phyloP scores from a whole-genome alignment of 2,888 invertebrate species.

The Dioctria linearis region DNA sequence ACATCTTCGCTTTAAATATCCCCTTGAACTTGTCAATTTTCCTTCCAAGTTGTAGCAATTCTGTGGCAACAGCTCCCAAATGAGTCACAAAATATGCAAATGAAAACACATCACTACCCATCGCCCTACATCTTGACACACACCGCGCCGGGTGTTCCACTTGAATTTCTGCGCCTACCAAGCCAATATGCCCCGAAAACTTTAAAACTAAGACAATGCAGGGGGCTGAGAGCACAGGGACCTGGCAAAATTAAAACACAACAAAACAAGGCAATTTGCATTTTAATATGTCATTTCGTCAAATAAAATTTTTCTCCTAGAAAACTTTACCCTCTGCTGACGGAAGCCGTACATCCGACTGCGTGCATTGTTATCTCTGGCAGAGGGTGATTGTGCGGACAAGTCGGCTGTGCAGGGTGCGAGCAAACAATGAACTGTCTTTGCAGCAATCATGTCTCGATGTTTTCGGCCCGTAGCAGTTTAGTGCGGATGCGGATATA shows the following conservation, averaged over 20 bases:
- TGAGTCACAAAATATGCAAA: constrained; percentile 59
- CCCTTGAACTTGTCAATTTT: constrained; percentile 57
- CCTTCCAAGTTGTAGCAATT: constrained; percentile 58
- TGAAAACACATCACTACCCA: constrained; percentile 53
- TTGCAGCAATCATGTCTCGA: constrained; percentile 42
- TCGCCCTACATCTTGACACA: constrained; percentile 25
- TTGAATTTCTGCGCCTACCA: constrained; percentile 20
- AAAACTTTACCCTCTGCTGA: constrained; percentile 49
- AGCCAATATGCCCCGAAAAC: constrained; percentile 40
- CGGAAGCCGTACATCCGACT: constrained; percentile 23
- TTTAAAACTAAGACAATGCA: constrained; percentile 52
- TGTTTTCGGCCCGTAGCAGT: constrained; percentile 36
- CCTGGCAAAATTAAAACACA: constrained; percentile 57
- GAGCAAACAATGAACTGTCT: constrained; percentile 34
- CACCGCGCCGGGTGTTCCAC: constrained; percentile 37
- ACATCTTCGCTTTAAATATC: constrained; percentile 42
- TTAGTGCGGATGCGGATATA: background rate
- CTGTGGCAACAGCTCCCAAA: constrained; percentile 59
- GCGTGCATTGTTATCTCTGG: constrained; percentile 37
- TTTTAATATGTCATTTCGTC: constrained; percentile 59
- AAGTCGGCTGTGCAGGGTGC: constrained; percentile 22
- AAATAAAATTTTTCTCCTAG: constrained; percentile 58
- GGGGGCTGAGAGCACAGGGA: background rate
- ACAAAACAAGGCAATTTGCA: constrained; percentile 60
- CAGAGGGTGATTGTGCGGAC: constrained; percentile 24